phyloP scores from a whole-genome alignment of 2,797 vertebrate species.

The Sebastes kiyomatsui region DNA sequence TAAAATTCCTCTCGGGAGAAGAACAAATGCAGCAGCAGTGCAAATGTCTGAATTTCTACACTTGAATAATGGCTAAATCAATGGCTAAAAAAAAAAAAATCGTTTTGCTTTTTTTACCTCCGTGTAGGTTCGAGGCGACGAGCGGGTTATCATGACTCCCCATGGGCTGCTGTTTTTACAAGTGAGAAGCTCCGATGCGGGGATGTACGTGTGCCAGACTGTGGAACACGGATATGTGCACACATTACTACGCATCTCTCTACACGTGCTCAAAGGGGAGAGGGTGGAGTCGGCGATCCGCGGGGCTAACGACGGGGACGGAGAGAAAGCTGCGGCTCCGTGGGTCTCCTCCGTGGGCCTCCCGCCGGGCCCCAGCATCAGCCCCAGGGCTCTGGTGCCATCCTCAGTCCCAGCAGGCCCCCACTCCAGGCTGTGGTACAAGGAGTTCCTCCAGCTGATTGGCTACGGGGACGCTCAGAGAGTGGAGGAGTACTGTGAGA shows the following conservation, averaged over 20 bases:
- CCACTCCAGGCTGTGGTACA: constrained; percentile 90
- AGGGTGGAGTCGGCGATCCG: constrained; percentile 85
- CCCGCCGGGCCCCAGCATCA: constrained; percentile 50
- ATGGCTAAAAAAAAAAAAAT: neutral
- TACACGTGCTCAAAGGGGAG: constrained; percentile 90
- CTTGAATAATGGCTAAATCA: neutral
- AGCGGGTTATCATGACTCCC: constrained; percentile 89
- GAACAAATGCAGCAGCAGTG: neutral
- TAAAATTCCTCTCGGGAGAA: neutral
- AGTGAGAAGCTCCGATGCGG: constrained; percentile 86
- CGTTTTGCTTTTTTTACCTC: neutral
- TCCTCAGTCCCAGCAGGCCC: constrained; percentile 80
- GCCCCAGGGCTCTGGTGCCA: constrained; percentile 54
- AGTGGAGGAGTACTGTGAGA: constrained; percentile 97
- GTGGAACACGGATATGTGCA: constrained; percentile 94
- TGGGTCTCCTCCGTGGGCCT: constrained; percentile 27
- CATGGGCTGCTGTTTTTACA: constrained; percentile 92
- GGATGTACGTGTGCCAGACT: constrained; percentile 94
- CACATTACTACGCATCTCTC: constrained; percentile 86
- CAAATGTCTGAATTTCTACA: neutral
- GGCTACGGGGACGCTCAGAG: constrained; percentile 94
- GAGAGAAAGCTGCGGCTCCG: constrained; percentile 46
- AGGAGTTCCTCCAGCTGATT: constrained; percentile 95
- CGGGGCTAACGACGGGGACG: constrained; percentile 54
- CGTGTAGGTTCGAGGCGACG: constrained; percentile 87